Base-by-base conservation (phyloP, 2,797 vertebrate species). In the Pipistrellus kuhlii region DNA sequence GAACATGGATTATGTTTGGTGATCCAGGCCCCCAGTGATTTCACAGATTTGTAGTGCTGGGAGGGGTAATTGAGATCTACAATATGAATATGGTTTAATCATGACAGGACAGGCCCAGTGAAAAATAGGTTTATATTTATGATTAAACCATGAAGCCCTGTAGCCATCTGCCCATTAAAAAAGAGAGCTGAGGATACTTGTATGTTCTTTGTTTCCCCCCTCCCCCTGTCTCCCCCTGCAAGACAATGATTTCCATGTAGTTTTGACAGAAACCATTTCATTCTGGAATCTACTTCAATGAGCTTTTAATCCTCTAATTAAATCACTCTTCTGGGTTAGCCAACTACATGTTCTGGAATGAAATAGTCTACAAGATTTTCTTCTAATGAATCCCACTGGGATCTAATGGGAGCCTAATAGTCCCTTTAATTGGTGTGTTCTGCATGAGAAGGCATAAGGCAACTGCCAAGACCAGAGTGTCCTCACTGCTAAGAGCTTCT, bases 301-400 rank as follows among this genome's bases (percentile, higher is more conserved):
- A 68, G 17, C n/a, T 68, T 32, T 68, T 96, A 94, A 95, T 95
- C 35, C 64, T 73, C 57, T 95, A 96, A 96, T 97, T 97, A 97
- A 96, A 96, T 90, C 55, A 48, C 72, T 92, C 85, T 85, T 92
- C 80, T 84, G 75, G 91, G 94, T 95, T 95, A 94, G 93, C 83
- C 88, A 96, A 94, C 77, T 95, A 94, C 68, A 86, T 55, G 46
- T 85, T 92, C 78, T 81, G 68, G 72, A 62, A 96, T 93, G 41
- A 97, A 95, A 94, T 91, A 83, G 75, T 95, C 96, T 94, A 90
- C 38, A 96, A 95, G 85, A 62, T 76, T 95, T 96, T 95, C 68
- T 66, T 95, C 88, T 96, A 96, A 97, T 97, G 94, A 96, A 96
- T 95, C 96, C 89, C 95, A 95, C 20, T 92, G 91, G 77, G 84